Percentiles rank a stretch among this genome's conserved stretches.
Evolutionary conservation across 2,888 invertebrate genomes (phyloP).

Genomic region (Oconnorella tubifera): DNA sequence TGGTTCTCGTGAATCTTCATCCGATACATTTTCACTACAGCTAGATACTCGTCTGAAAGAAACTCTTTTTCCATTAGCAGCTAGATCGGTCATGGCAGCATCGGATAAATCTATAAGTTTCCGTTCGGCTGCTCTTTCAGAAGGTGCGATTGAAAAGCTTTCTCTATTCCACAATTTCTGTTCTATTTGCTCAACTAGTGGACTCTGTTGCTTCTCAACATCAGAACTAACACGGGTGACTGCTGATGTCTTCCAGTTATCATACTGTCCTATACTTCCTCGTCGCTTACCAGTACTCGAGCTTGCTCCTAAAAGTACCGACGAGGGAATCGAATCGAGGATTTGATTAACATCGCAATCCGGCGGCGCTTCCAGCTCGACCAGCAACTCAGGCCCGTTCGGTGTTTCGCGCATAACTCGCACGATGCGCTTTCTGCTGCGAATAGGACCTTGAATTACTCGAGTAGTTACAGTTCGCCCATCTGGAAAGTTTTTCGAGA

Average conservation of each 20-base stretch:
- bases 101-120: too few relatives aligned
- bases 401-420: slow-evolving; percentile 27
- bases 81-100: background rate
- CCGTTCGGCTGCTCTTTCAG: background rate
- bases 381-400: slow-evolving; percentile 27
- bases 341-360: slow-evolving; percentile 20
- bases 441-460: slow-evolving; percentile 30
- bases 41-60: background rate
- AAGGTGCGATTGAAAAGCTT: background rate
- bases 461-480: slow-evolving; percentile 28
- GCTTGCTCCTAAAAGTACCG: slow-evolving; percentile 6
- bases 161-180: too few relatives aligned
- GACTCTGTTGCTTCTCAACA: background rate
- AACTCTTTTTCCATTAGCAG: background rate
- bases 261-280: slow-evolving; percentile 5
- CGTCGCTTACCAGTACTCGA: background rate
- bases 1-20: too few relatives aligned
- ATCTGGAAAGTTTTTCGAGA: slow-evolving; percentile 29
- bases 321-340: slow-evolving; percentile 12
- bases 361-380: slow-evolving; percentile 21
- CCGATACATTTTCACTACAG: background rate
- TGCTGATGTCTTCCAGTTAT: too few relatives aligned
- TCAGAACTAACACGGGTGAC: background rate
- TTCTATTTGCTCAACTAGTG: too few relatives aligned
- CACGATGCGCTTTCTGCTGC: slow-evolving; percentile 23